Evolutionary conservation across 1,140 invertebrate genomes (phyloP), one percentile per base, ranked within the genome.

Genomic region (Drosophila gunungcola): DNA sequence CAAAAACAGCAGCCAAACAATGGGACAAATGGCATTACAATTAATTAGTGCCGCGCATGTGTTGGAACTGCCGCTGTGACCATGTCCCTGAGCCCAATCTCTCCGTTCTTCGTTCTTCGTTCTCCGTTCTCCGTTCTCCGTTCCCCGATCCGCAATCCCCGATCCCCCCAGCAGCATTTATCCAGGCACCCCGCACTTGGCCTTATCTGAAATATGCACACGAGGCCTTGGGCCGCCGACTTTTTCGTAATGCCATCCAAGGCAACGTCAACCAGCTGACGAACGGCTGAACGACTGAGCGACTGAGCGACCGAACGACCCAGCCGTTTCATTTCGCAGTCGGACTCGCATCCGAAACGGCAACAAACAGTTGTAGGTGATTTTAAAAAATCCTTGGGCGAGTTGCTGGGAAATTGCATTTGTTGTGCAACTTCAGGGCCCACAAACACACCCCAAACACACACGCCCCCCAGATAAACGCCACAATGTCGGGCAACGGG

Each of bases 141-240:
- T 21, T 21, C 16, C 16, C 16, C 1, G 16, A 21, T 21, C 16
- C 16, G 16, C 16, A 21, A 27, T 49, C 43, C 43, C 57, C 58
- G 38, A 64, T 60, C 62, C 49, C 70, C 69, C 65, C 32, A 36
- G 49, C 58, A 42, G 42, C 70, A 70, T 81, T 61, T 61, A 82
- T 76, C 67, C 81, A 79, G 60, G 61, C 79, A 70, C 46, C 70
- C 75, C 88, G 72, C 77, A 89, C 84, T 89, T 89, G 85, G 77
- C 84, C 84, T 89, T 89, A 89, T 89, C 84, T 89, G 78, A 89
- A 88, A 89, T 89, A 89, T 89, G 84, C 84, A 89, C 73, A 83
- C 54, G 60, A 72, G 80, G 64, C 85, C 84, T 89, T 89, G 85
- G 73, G 63, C 56, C 63, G 54, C 83, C 55, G 57, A 75, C 74